Base-by-base conservation (phyloP, 1,140 invertebrate species). In the Drosophila santomea region DNA sequence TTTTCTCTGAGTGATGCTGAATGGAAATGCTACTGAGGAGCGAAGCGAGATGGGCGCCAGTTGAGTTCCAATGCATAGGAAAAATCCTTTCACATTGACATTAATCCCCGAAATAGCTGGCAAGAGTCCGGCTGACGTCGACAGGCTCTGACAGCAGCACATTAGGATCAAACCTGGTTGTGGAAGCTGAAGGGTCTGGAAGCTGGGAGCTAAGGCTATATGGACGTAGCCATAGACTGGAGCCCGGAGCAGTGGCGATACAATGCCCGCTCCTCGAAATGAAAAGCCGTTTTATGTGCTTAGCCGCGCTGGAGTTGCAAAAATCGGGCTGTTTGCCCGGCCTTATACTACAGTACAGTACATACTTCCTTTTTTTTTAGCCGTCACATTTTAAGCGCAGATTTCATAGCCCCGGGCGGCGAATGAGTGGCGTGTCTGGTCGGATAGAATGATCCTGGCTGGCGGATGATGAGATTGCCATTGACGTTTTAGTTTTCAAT, bases 401-500 rank as follows among this genome's bases (percentile, higher is more conserved):
- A 57, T 80, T 75, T 71, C 60, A 80, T 80, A 64, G 62, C 77
- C 64, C 8, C 38, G 15, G 41, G 58, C 61, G 38, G 45, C 69
- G 56, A 43, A 38, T 80, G 74, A 78, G 48, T 82, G 79, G 64
- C 79, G 50, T 67, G 74, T 50, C 73, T 69, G 60, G 67, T 80
- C 78, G 63, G 36, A 56, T 50, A 51, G 54, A 64, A 56, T 61
- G 57, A 48, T 60, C 55, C 55, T 36, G 50, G 43, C 20, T 45
- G 50, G 50, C 58, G 47, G 44, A 57, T 76, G 84, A 89, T 89
- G 56, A 80, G 79, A 88, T 88, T 76, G 72, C 79, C 67, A 77
- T 83, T 88, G 83, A 88, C 83, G 83, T 83, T 83, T 83, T 77
- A 88, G 83, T 83, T 88, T 86, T 89, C 84, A 88, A 89, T 88